Conservation (phyloP, 2,113 vertebrate genomes). For the Enhydra lutris region DNA sequence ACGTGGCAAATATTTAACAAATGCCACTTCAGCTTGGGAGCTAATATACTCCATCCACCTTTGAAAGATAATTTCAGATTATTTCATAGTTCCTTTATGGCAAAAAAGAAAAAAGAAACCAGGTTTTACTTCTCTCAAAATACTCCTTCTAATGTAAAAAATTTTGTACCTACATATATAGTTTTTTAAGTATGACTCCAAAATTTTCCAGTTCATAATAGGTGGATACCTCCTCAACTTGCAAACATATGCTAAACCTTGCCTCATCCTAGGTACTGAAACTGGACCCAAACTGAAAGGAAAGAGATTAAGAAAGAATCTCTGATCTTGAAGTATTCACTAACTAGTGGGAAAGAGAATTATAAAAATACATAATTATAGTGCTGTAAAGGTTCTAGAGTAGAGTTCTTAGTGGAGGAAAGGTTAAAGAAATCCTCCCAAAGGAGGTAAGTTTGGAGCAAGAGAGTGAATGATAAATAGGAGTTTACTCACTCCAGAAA, state of each 20-base stretch:
- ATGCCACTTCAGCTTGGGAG: neutral
- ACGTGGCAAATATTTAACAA: conserved; percentile 1
- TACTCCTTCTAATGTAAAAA: neutral
- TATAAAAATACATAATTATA: neutral
- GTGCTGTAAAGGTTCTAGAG: neutral
- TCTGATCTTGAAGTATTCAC: neutral
- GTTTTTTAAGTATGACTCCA: neutral
- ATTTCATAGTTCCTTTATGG: neutral
- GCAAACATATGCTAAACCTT: neutral
- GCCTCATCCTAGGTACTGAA: neutral
- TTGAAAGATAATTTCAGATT: neutral
- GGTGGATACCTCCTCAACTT: neutral
- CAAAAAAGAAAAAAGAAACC: neutral
- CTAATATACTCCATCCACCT: neutral
- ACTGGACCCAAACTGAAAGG: neutral
- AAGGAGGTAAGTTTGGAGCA: neutral
- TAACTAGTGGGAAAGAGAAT: neutral
- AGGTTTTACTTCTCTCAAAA: neutral
- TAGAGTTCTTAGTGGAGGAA: neutral
- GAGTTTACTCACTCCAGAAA: neutral
- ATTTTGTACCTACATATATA: neutral
- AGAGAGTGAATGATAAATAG: neutral
- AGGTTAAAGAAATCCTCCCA: neutral
- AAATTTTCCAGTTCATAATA: neutral
- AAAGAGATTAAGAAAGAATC: neutral